Evolutionary conservation across 23 tunicate genomes (phyloP).

Genomic region (Styela plicata): DNA sequence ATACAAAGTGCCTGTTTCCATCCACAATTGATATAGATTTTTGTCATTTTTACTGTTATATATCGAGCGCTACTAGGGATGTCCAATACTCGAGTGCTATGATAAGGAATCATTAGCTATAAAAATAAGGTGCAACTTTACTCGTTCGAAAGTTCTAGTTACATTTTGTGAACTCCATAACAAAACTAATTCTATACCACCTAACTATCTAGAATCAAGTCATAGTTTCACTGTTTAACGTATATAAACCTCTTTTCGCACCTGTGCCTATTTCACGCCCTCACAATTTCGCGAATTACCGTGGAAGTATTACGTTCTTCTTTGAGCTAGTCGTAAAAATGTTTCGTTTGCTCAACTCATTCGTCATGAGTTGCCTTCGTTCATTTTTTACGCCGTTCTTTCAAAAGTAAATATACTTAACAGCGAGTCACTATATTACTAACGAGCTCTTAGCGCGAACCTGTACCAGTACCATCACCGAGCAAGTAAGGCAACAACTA

Average conservation of each 20-base stretch:
- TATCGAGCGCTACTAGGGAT: too few species aligned
- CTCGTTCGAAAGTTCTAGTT: too few species aligned
- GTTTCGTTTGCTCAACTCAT: conserved; percentile 19
- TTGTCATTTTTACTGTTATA: too few species aligned
- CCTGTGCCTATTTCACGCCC: background rate
- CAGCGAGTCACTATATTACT: background rate
- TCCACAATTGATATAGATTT: too few species aligned
- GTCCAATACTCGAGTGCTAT: too few species aligned
- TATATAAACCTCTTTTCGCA: background rate
- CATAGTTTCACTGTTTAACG: background rate
- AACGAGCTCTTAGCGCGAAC: background rate
- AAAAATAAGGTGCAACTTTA: too few species aligned
- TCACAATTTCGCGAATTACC: background rate
- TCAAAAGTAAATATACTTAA: conserved; percentile 22
- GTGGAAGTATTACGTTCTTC: background rate
- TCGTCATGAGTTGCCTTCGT: conserved; percentile 26
- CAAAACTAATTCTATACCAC: too few species aligned
- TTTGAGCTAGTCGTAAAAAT: background rate
- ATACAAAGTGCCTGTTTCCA: background rate
- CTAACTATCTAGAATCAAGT: too few species aligned
- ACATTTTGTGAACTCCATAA: too few species aligned
- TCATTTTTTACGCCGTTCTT: conserved; percentile 17
- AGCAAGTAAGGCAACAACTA: background rate
- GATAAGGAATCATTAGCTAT: too few species aligned
- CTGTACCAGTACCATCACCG: too few species aligned